phyloP scores from a whole-genome alignment of 2,113 vertebrate species.

The Carassius carassius region DNA sequence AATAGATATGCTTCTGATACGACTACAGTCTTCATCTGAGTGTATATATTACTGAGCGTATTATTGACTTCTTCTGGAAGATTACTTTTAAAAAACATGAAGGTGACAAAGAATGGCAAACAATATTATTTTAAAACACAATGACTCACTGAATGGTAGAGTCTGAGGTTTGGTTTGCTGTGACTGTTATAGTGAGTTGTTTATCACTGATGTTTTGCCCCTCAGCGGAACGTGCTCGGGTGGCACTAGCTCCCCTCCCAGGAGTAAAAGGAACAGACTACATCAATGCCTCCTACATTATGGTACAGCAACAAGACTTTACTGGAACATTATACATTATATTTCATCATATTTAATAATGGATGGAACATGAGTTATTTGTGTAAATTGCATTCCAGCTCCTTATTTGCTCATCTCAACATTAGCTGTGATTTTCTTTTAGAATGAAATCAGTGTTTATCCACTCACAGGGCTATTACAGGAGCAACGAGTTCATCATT shows the following conservation, averaged over 20 bases:
- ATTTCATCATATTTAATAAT: conserved; percentile 20
- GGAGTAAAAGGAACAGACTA: conserved; percentile 99
- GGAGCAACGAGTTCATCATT: conserved; percentile 98
- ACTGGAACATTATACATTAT: background rate
- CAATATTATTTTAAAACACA: background rate
- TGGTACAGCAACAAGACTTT: conserved; percentile 77
- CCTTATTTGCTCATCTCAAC: background rate
- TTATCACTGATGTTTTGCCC: conserved; percentile 55
- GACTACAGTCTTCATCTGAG: background rate
- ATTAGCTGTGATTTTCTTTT: background rate
- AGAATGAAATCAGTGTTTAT: conserved; percentile 50
- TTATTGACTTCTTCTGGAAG: background rate
- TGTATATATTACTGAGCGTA: background rate
- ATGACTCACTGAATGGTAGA: background rate
- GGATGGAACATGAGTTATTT: conserved; percentile 2
- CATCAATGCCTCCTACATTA: conserved; percentile 99
- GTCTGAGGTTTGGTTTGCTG: background rate
- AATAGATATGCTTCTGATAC: background rate
- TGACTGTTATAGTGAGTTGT: background rate
- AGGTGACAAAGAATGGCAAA: background rate
- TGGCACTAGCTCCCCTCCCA: conserved; percentile 91
- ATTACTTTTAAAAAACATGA: background rate
- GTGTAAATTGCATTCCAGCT: background rate
- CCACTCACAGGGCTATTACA: conserved; percentile 89
- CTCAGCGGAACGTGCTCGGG: conserved; percentile 92